These are phyloP conservation scores for Dufourea novaeangliae DNA, from an alignment of 1,140 invertebrate genomes.

Conservation along the genomic window DNA sequence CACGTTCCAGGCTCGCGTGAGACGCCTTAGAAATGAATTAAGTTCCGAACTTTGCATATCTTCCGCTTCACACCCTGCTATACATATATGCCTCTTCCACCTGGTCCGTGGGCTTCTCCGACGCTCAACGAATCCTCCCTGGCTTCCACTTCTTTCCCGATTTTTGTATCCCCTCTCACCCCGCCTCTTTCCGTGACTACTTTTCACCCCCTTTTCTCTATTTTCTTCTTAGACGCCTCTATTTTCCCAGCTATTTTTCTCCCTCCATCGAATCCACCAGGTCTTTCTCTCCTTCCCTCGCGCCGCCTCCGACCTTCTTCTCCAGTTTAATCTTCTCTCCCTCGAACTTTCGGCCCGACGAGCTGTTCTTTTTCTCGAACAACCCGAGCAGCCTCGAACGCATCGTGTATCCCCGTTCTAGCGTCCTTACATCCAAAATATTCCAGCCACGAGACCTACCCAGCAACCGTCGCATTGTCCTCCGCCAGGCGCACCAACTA, in stretches of 20 bases:
- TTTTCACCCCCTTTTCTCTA: neutral
- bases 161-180: constrained; percentile 1
- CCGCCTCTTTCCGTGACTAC: neutral
- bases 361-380: no score
- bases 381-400: constrained; percentile 9
- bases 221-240: constrained; percentile 25
- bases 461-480: constrained; percentile 60
- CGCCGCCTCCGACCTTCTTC: neutral
- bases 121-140: neutral
- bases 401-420: constrained; percentile 2
- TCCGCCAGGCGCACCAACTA: constrained; percentile 59
- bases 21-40: constrained; percentile 76
- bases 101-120: neutral
- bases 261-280: neutral
- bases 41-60: constrained; percentile 76
- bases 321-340: neutral
- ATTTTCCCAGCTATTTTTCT: neutral
- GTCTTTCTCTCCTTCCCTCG: constrained; percentile 7
- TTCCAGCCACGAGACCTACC: constrained; percentile 62
- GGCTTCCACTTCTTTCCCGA: neutral
- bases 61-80: constrained; percentile 61
- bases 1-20: constrained; percentile 73
- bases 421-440: constrained; percentile 68
- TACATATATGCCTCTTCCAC: constrained; percentile 42
- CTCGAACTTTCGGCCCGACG: neutral